Percentiles rank a stretch among this genome's conserved stretches.
Evolutionary conservation across 1,140 invertebrate species (phyloP).

Genomic region (Metopolophium dirhodum): DNA sequence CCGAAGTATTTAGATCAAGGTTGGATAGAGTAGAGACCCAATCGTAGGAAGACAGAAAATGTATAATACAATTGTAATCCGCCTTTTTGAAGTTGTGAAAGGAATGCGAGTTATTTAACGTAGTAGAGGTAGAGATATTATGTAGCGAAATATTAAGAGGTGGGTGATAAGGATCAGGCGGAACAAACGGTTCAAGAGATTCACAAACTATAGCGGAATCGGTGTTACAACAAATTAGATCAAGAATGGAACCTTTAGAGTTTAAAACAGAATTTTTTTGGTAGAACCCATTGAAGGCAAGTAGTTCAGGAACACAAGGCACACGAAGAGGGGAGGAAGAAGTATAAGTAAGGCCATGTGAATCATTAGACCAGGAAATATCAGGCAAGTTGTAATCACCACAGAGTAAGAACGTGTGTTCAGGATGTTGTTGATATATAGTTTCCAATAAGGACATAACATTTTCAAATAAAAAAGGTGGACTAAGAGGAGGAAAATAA

Average conservation of each 20-base stretch:
- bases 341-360: background rate
- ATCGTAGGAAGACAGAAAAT: background rate
- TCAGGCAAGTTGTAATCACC: background rate
- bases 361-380: conserved; percentile 16
- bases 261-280: background rate
- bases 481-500: conserved; percentile 7
- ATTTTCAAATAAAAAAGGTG: background rate
- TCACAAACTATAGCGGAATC: background rate
- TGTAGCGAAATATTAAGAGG: conserved; percentile 14
- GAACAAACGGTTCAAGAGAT: conserved; percentile 3
- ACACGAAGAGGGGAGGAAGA: background rate
- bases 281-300: background rate
- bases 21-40: background rate
- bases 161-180: background rate
- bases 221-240: background rate
- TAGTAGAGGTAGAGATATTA: background rate
- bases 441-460: background rate
- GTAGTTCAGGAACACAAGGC: background rate
- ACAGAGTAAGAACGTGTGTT: background rate
- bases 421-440: background rate
- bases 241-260: background rate
- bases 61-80: background rate
- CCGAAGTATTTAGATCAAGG: background rate
- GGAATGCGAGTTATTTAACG: background rate
- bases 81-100: background rate